These are phyloP conservation scores for Odocoileus virginianus DNA, from an alignment of 2,113 vertebrate species.

Conservation along the genomic window DNA sequence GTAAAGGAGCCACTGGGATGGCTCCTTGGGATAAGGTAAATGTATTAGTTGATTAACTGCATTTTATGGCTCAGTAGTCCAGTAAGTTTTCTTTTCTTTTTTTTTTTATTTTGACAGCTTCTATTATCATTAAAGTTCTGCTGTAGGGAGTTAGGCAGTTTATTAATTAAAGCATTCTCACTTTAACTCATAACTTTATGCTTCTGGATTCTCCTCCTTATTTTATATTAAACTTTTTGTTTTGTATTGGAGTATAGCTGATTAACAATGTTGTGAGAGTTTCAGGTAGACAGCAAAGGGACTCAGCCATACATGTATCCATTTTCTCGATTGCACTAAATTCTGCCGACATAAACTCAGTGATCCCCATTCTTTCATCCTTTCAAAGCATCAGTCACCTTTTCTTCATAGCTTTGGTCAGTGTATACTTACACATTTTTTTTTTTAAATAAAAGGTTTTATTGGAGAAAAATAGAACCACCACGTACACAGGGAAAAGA, in stretches of 20 bases:
- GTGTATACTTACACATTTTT: background rate
- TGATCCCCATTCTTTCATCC: background rate
- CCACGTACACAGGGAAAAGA: too few species aligned
- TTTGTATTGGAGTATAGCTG: background rate
- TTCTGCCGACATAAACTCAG: background rate
- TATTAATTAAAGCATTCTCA: slow-evolving; percentile 1
- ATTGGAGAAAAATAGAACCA: too few species aligned
- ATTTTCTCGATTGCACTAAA: background rate
- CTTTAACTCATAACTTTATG: background rate
- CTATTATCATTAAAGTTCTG: background rate
- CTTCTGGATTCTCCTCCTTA: background rate
- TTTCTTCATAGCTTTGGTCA: background rate
- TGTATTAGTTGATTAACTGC: background rate
- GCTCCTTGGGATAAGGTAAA: background rate
- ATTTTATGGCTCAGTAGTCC: background rate
- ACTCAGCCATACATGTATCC: background rate
- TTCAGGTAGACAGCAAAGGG: background rate
- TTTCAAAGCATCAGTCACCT: background rate
- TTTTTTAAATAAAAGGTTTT: too few species aligned
- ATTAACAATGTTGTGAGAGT: background rate
- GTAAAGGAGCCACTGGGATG: background rate
- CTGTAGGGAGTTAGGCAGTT: background rate
- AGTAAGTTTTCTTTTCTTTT: background rate
- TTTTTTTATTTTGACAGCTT: background rate
- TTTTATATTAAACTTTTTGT: background rate